Evolutionary conservation across 2,888 invertebrate genomes (phyloP), one percentile per base, ranked within the genome.

Genomic region (Alviniconcha strummeri): DNA sequence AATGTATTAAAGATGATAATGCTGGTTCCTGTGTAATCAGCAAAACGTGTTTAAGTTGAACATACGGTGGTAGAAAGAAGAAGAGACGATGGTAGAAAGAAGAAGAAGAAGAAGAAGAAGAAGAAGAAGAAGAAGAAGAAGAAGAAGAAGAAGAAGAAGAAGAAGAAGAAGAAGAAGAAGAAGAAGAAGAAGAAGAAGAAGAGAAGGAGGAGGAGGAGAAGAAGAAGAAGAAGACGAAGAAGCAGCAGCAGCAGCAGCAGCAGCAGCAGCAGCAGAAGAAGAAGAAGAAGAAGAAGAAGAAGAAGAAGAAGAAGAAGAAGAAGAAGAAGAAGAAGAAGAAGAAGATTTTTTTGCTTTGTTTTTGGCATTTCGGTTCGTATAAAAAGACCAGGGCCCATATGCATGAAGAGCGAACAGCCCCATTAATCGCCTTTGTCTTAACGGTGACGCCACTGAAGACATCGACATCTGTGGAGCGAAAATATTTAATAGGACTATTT

Each of bases 201-300:
- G n/a, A 60, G 55, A 77, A 60, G 67, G 69, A 67, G 67, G 55
- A 67, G 69, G 69, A 67, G 67, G 55, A 69, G 56, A 3, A 36
- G 36, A 57, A 76, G 69, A 82, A 69, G 69, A 57, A 77, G 77
- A 78, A 57, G 69, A 57, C n/a, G n/a, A n/a, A n/a, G n/a, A n/a
- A n/a, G n/a, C n/a, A n/a, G n/a, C n/a, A n/a, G n/a, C n/a, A n/a
- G n/a, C n/a, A n/a, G n/a, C n/a, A n/a, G n/a, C n/a, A n/a, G n/a
- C n/a, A n/a, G n/a, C n/a, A n/a, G n/a, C n/a, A n/a, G n/a, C n/a
- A 36, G 36, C 36, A 36, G 64, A 64, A 64, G 15, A 9, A 60
- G 36, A 15, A 81, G 74, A n/a, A 71, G 15, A n/a, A 4, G 71
- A 77, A 60, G 67, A 69, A 67, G 67, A 55, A 67, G 69, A 69